Evolutionary conservation across 2,797 vertebrate genomes (phyloP), one percentile per base, ranked within the genome.

Genomic region (Melopsittacus undulatus): DNA sequence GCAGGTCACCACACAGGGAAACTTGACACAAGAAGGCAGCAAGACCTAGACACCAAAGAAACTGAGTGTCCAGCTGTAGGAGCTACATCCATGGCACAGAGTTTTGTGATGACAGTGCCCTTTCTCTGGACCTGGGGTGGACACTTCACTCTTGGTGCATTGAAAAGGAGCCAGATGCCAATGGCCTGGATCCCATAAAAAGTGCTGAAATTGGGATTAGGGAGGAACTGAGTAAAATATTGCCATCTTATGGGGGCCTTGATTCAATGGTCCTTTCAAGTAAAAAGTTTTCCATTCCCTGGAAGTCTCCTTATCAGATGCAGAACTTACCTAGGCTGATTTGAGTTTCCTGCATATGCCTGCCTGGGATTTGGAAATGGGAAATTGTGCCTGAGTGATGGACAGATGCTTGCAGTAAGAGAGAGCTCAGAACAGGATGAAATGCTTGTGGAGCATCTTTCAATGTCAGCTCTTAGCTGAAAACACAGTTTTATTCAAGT

Each of bases 61-160:
- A 59, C 14, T 0, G 0, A 27, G 13, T 15, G 11, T 48, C 27
- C 9, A 27, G 16, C 24, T 59, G 3, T 2, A 42, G 19, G 9
- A 30, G 20, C 46, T 75, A 3, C 17, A 32, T 27, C 38, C 12
- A 3, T 6, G 61, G 20, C n/a, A 43, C 0, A 3, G n/a, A 46
- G 46, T 68, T 90, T 22, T 77, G 38, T 7, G 34, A 26, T 54
- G 52, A 30, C 14, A 8, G 8, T 34, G 20, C 48, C 30, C 12
- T 1, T 63, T 78, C 34, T 11, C 3, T 13, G 29, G 32, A 20
- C 20, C 11, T 49, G 24, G 24, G 10, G 8, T 10, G 5, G n/a
- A 34, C 24, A 51, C 9, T 38, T 64, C 14, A 43, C 23, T 63
- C 20, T 29, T 36, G 9, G 3, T 40, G 27, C 52, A 57, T n/a